These are phyloP conservation scores for Azemiops feae DNA, from an alignment of 2,113 vertebrate species.

Conservation along the genomic window DNA sequence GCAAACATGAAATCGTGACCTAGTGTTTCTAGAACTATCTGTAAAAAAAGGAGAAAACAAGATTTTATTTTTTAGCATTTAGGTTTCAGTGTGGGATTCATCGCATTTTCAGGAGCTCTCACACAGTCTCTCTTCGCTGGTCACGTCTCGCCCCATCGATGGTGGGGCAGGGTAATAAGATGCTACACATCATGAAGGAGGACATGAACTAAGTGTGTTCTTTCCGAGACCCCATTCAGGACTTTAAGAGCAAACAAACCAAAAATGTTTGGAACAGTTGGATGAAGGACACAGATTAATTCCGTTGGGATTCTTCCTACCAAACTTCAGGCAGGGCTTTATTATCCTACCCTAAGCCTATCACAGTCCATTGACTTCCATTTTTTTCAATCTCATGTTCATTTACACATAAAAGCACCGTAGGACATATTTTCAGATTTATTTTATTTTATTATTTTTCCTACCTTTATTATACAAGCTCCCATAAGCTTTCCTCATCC, in stretches of 20 bases:
- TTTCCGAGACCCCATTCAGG: neutral
- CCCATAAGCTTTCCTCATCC: neutral
- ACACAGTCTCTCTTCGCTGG: neutral
- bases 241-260: neutral
- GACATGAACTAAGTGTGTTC: neutral
- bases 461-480: neutral
- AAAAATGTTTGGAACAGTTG: neutral
- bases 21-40: neutral
- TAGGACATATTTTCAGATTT: neutral
- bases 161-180: neutral
- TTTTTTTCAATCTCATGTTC: neutral
- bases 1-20: neutral
- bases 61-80: neutral
- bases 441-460: neutral
- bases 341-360: too few species aligned
- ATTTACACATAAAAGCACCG: neutral
- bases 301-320: neutral
- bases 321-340: neutral
- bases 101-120: neutral
- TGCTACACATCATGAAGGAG: neutral
- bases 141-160: neutral
- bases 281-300: neutral
- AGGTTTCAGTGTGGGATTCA: neutral
- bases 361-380: neutral
- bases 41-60: neutral